Evolutionary conservation across 2,113 vertebrate species (phyloP).

Genomic region (Crotalus tigris): DNA sequence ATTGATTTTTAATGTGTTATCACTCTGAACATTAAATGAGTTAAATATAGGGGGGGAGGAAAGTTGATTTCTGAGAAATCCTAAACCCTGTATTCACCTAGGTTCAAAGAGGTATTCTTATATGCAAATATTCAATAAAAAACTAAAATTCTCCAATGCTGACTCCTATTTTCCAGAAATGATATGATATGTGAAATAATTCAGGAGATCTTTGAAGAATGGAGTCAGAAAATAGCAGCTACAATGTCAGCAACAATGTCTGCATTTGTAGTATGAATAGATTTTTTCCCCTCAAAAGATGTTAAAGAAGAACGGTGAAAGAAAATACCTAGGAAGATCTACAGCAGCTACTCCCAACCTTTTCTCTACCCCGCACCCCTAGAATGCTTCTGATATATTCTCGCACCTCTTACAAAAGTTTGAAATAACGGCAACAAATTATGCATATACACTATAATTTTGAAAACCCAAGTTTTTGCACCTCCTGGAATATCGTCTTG

Average conservation of each 20-base stretch:
- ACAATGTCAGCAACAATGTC: neutral
- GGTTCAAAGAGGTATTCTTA: fast-evolving
- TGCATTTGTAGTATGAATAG: neutral
- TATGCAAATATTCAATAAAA: neutral
- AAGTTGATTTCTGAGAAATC: neutral
- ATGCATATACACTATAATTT: too few species aligned
- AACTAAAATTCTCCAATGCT: neutral
- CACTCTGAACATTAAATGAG: neutral
- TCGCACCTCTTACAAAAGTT: too few species aligned
- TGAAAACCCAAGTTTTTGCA: too few species aligned
- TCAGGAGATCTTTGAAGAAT: neutral
- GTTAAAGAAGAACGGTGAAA: neutral
- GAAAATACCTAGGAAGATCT: neutral
- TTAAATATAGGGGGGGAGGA: neutral
- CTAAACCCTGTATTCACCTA: neutral
- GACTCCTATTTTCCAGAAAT: neutral
- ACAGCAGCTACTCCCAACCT: too few species aligned
- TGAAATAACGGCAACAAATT: too few species aligned
- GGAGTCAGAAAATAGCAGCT: neutral
- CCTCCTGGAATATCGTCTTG: too few species aligned
- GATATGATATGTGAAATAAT: neutral
- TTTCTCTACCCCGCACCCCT: too few species aligned
- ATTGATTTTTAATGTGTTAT: fast-evolving
- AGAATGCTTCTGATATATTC: too few species aligned
- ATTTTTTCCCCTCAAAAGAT: neutral